phyloP scores from a whole-genome alignment of 2,113 vertebrate species.

The Bothrops jararaca region DNA sequence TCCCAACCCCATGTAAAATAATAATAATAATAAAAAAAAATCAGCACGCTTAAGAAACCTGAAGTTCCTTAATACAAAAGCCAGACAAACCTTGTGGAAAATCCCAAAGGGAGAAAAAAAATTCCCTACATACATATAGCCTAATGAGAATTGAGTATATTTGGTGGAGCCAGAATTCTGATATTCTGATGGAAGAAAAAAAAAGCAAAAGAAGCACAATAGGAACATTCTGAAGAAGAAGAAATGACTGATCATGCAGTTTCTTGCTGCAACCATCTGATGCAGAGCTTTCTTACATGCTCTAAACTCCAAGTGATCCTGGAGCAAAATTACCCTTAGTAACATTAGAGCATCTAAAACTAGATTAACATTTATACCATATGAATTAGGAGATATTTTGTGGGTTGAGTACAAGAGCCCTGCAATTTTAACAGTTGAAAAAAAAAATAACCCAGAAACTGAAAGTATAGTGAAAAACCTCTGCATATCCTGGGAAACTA shows the following conservation, averaged over 20 bases:
- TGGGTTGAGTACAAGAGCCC: background rate
- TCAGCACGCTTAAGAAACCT: background rate
- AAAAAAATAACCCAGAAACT: background rate
- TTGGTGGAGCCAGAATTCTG: background rate
- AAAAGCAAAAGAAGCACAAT: background rate
- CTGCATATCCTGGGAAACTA: background rate
- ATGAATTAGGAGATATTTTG: background rate
- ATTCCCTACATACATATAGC: background rate
- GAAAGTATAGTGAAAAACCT: background rate
- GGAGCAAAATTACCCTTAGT: background rate
- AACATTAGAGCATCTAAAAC: background rate
- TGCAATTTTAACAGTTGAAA: background rate
- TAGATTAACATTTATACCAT: background rate
- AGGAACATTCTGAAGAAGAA: background rate
- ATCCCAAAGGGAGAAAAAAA: background rate
- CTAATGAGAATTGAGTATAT: background rate
- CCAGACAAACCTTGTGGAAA: background rate
- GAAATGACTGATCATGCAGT: background rate
- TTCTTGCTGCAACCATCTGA: background rate
- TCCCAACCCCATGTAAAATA: background rate
- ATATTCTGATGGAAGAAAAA: background rate
- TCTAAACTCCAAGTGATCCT: background rate
- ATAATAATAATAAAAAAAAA: background rate
- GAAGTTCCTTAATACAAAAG: background rate
- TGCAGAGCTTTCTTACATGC: background rate